Conservation (phyloP, 2,113 vertebrate genomes). For the Aix galericulata region DNA sequence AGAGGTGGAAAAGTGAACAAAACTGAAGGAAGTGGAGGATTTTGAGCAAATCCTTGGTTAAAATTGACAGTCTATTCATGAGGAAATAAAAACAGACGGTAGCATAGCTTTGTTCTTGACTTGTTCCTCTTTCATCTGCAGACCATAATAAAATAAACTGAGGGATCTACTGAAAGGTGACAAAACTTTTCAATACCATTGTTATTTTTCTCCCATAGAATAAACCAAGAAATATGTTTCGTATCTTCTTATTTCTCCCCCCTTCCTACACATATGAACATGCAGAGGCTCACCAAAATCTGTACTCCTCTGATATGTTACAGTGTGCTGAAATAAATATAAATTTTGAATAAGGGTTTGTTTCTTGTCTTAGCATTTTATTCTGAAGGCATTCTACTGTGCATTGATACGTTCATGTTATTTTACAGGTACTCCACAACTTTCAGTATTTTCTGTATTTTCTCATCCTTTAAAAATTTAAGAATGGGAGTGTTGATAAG, state of each 20-base stretch:
- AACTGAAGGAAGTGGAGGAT: neutral
- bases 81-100: neutral
- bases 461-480: neutral
- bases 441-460: neutral
- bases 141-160: neutral
- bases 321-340: neutral
- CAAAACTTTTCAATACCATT: neutral
- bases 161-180: neutral
- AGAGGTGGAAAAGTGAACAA: neutral
- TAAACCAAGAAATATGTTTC: constrained; percentile 43
- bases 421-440: neutral
- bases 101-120: neutral
- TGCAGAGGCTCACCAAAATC: neutral
- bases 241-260: constrained; percentile 20
- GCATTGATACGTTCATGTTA: neutral
- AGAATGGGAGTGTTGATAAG: neutral
- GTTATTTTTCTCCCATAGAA: constrained; percentile 12
- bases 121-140: constrained; percentile 3
- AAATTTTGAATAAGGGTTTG: neutral
- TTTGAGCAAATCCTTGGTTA: neutral
- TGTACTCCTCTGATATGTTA: neutral
- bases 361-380: neutral
- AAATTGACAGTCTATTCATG: neutral
- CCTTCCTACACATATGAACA: constrained; percentile 22
- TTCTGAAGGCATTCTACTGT: neutral